Evolutionary conservation across 2,113 vertebrate species (phyloP).

Genomic region (Leptobrachium ailaonicum): DNA sequence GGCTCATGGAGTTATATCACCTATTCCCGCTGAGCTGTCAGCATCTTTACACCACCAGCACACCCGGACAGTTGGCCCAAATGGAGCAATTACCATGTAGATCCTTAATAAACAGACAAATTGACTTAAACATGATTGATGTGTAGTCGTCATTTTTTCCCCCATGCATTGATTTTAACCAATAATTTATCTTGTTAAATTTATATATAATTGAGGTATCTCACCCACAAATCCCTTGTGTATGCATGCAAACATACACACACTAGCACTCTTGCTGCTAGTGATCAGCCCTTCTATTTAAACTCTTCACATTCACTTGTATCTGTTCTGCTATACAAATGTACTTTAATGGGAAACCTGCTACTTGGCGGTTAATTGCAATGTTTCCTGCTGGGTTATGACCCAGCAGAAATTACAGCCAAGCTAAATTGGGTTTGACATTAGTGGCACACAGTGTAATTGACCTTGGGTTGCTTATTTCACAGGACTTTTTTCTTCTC

Average conservation of each 20-base stretch:
- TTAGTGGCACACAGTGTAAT: not conserved
- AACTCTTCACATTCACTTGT: not conserved
- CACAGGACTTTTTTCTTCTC: not conserved
- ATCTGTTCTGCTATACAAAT: not conserved
- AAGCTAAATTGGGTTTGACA: not conserved
- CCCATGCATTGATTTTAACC: not conserved
- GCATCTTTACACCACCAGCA: constrained; percentile 3
- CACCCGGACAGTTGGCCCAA: constrained; percentile 9
- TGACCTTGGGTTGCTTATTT: not conserved
- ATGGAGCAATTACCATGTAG: not conserved
- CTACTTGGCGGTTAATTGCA: constrained; percentile 1
- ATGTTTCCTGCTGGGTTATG: not conserved
- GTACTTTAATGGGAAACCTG: constrained; percentile 1
- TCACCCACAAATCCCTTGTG: no score
- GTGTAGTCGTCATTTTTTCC: not conserved
- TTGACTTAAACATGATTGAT: not conserved
- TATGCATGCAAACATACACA: no score
- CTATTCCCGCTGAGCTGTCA: constrained; percentile 26
- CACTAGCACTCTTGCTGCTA: not conserved
- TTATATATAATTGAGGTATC: no score
- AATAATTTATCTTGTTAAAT: no score
- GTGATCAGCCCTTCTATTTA: not conserved
- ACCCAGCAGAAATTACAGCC: not conserved
- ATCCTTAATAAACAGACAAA: not conserved
- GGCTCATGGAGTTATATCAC: not conserved